Conservation (phyloP, 2,888 invertebrate species). For the Selenia dentaria region DNA sequence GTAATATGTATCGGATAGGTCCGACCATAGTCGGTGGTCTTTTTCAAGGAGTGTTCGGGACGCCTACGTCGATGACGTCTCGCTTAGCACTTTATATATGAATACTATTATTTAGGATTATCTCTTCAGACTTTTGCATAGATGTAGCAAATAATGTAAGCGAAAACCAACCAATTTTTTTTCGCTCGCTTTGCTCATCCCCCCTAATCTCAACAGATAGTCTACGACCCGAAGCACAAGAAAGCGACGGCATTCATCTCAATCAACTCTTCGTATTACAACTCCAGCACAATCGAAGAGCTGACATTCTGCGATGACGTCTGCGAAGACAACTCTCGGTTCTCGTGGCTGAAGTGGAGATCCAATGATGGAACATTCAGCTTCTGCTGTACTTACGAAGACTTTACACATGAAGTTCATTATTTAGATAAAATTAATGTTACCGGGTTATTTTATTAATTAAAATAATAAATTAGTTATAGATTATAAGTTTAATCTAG, state of each 20-base stretch:
- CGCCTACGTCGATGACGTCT: too few relatives aligned
- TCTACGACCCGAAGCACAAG: conserved; percentile 53
- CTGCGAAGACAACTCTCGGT: conserved; percentile 50
- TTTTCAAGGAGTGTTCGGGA: too few relatives aligned
- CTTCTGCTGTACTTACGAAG: conserved; percentile 66
- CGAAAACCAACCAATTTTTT: too few relatives aligned
- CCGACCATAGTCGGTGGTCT: too few relatives aligned
- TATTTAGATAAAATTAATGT: conserved; percentile 39
- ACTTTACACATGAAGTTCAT: conserved; percentile 45
- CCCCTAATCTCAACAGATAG: conserved; percentile 59
- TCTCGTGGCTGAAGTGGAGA: conserved; percentile 66
- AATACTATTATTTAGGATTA: too few relatives aligned
- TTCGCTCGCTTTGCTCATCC: too few relatives aligned
- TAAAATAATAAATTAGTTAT: too few relatives aligned
- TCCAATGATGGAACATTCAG: conserved; percentile 64
- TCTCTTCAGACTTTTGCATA: too few relatives aligned
- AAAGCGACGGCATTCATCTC: conserved; percentile 61
- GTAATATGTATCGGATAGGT: too few relatives aligned
- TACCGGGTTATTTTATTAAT: conserved; percentile 25
- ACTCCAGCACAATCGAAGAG: conserved; percentile 36
- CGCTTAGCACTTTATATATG: too few relatives aligned
- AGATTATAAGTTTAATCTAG: too few relatives aligned
- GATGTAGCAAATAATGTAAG: too few relatives aligned
- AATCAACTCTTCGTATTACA: conserved; percentile 68
- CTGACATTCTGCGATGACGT: conserved; percentile 61